Percentiles rank a stretch among this genome's conserved stretches.
These are phyloP conservation scores for Crenichthys baileyi DNA, from an alignment of 2,797 vertebrate genomes.

Conservation along the genomic window DNA sequence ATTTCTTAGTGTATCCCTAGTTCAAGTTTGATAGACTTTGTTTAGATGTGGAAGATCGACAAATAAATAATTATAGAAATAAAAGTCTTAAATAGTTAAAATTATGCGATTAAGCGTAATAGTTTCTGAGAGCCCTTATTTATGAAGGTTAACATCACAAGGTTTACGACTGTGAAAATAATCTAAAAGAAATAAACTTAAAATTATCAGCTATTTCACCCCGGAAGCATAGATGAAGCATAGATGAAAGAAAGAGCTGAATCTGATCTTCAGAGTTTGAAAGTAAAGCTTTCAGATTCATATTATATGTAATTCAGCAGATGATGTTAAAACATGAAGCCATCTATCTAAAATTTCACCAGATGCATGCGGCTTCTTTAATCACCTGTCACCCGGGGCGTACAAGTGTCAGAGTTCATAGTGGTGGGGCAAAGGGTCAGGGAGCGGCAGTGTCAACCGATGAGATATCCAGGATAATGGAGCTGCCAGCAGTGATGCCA, in stretches of 20 bases:
- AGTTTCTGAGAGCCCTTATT: not conserved
- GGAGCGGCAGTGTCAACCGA: constrained; percentile 46
- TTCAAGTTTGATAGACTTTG: not conserved
- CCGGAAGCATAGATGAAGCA: not conserved
- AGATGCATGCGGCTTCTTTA: constrained; percentile 29
- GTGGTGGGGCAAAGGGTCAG: constrained; percentile 60
- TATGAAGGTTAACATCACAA: too few species aligned
- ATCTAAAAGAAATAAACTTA: not conserved
- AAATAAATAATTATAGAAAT: not conserved
- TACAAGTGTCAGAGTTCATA: constrained; percentile 55
- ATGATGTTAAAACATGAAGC: constrained; percentile 10
- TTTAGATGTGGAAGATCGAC: not conserved
- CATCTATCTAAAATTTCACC: not conserved
- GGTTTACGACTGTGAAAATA: not conserved
- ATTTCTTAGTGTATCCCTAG: not conserved
- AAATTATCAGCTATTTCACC: not conserved
- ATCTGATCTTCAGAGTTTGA: not conserved
- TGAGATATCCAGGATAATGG: constrained; percentile 75
- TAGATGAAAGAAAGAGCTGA: not conserved
- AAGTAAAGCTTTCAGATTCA: not conserved
- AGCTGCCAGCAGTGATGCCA: constrained; percentile 55
- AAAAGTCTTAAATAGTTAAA: not conserved
- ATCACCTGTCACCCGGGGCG: constrained; percentile 54
- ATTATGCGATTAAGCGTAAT: not conserved
- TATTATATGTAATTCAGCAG: not conserved